Evolutionary conservation across 2,113 vertebrate genomes (phyloP), one percentile per base, ranked within the genome.

Genomic region (Prolemur simus): DNA sequence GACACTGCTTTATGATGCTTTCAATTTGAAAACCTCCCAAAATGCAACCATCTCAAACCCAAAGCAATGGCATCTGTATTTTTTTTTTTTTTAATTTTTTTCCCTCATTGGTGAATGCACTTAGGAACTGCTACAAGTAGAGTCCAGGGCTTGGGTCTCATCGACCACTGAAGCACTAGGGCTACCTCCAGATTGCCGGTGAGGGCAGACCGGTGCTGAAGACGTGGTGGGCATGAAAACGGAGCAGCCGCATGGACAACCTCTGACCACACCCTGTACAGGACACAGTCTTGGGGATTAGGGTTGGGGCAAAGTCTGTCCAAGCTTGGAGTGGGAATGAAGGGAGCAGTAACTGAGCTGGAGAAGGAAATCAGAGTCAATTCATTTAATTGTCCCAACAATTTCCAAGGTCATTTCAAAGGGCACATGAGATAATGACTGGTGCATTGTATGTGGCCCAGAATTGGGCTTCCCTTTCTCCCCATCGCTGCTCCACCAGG

Each of bases 381-480:
- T 56, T n/a, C 78, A 20, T n/a, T 11, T 27, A 52, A 63, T 17
- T 86, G 27, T 81, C 58, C 71, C 58, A n/a, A n/a, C 45, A 68
- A 84, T 10, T 37, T 92, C 85, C 60, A 78, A 71, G 63, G 84
- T 78, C 84, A 45, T 54, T 85, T 73, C 64, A 58, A 92, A 96
- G 82, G 68, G 47, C 47, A 27, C 52, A 18, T 11, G 60, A 64
- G n/a, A 39, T 66, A 8, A 60, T 20, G 32, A 47, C 45, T 32
- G 39, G 34, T 4, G 2, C 56, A 12, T 27, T 8, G 12, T 37
- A 23, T 2, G 0, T n/a, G 23, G 42, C 23, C 58, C 49, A 39
- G 54, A 54, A 49, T 11, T 4, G 12, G 34, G n/a, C 18, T 69
- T 76, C 56, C 21, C 3, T 23, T 52, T 92, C 37, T 45, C 4